Conservation (phyloP, 2,888 invertebrate genomes). For the Lasioglossum oenotherae region DNA sequence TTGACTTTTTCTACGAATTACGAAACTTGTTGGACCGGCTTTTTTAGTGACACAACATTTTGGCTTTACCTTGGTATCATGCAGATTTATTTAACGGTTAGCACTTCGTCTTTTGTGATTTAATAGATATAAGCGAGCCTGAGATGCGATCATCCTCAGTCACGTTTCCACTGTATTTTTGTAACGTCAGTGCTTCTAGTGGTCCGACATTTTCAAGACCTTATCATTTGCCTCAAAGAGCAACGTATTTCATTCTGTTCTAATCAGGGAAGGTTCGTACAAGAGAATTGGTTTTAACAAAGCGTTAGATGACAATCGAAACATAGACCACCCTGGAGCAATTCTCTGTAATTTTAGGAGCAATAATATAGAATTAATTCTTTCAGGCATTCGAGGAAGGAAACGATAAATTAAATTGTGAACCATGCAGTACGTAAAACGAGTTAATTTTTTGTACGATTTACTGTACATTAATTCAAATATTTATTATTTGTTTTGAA, state of each 20-base stretch:
- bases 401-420: not conserved
- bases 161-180: not conserved
- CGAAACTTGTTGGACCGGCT: not conserved
- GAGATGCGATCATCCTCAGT: not conserved
- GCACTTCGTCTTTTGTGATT: conserved; percentile 3
- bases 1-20: not conserved
- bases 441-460: not conserved
- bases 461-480: not conserved
- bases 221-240: not conserved
- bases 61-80: not conserved
- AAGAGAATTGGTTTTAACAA: not conserved
- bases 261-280: conserved; percentile 2
- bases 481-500: too few relatives aligned
- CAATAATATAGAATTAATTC: not conserved
- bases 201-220: not conserved
- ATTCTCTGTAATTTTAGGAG: not conserved
- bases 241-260: not conserved
- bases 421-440: not conserved
- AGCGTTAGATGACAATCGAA: not conserved
- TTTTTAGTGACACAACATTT: not conserved
- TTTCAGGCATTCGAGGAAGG: not conserved
- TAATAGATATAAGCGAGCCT: conserved; percentile 21
- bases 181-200: too few relatives aligned
- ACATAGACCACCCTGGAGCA: not conserved
- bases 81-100: conserved; percentile 4